Conservation (phyloP, 2,888 invertebrate species). For the Polylopha cassiicola region DNA sequence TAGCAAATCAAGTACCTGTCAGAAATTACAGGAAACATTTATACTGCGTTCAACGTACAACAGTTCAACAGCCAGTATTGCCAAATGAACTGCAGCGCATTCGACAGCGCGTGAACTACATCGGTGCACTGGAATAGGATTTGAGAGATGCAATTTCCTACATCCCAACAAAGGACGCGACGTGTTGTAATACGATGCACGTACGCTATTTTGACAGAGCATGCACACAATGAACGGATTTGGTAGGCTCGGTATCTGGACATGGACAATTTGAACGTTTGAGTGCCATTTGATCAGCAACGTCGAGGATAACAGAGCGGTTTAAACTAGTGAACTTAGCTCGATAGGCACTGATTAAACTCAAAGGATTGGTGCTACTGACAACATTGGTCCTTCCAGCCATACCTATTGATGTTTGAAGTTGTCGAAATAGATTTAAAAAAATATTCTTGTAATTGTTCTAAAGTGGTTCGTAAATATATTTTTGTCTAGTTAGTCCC, state of each 20-base stretch:
- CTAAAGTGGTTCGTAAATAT: too few relatives aligned
- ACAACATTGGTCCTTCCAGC: too few relatives aligned
- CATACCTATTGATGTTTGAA: too few relatives aligned
- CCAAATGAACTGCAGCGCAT: conserved; percentile 39
- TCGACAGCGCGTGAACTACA: conserved; percentile 36
- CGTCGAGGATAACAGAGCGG: background rate
- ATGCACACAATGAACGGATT: conserved; percentile 22
- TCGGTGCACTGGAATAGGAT: conserved; percentile 46
- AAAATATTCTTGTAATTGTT: too few relatives aligned
- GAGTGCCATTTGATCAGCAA: conserved; percentile 18
- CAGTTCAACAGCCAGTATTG: too few relatives aligned
- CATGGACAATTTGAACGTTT: conserved; percentile 20
- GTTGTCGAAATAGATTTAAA: too few relatives aligned
- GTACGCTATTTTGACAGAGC: conserved; percentile 42
- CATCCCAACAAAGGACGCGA: conserved; percentile 41
- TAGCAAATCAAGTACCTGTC: too few relatives aligned
- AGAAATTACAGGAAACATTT: too few relatives aligned
- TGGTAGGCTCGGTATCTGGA: conserved; percentile 12
- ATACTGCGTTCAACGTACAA: too few relatives aligned
- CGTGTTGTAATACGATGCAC: conserved; percentile 51
- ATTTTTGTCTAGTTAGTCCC: too few relatives aligned
- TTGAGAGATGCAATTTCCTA: conserved; percentile 62
- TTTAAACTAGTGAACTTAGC: conserved; percentile 4
- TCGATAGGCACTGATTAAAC: too few relatives aligned
- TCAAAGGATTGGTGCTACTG: too few relatives aligned